Conservation (phyloP, 92 coral and sea anemone species). For the Pocillopora grandis region DNA sequence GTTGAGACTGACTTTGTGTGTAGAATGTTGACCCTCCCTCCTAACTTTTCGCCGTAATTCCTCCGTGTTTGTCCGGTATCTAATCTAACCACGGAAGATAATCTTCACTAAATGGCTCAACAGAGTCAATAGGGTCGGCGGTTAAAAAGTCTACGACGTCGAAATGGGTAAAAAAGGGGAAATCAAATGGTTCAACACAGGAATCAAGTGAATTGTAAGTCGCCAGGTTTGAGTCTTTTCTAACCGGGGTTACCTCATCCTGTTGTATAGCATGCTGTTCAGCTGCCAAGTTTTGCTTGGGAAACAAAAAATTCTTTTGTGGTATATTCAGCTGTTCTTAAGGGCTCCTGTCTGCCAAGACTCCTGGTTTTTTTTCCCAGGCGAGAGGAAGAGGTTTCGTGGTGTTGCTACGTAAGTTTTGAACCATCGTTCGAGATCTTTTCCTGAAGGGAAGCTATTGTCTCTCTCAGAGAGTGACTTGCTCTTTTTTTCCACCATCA, state of each 20-base stretch:
- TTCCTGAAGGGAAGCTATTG: not conserved
- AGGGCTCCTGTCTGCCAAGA: not conserved
- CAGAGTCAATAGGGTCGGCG: too few relatives aligned
- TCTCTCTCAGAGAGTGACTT: not conserved
- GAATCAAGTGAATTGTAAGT: not conserved
- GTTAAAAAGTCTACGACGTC: too few relatives aligned
- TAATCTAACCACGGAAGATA: too few relatives aligned
- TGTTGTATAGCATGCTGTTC: not conserved
- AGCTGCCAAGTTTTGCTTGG: not conserved
- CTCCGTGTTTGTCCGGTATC: too few relatives aligned
- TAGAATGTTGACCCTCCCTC: too few relatives aligned
- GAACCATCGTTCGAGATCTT: too few relatives aligned
- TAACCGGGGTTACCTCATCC: not conserved
- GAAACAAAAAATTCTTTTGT: not conserved
- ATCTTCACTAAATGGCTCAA: too few relatives aligned
- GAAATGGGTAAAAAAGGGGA: too few relatives aligned
- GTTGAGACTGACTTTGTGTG: not conserved
- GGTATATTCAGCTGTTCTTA: not conserved
- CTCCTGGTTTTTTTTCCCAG: not conserved
- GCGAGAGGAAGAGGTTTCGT: not conserved
- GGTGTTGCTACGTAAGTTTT: not conserved
- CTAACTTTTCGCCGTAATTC: too few relatives aligned
- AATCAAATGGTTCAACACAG: too few relatives aligned
- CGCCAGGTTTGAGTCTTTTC: not conserved
- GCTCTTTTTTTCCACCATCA: not conserved